Conservation (phyloP, 2,888 invertebrate species). For the Petrolisthes manimaculis region DNA sequence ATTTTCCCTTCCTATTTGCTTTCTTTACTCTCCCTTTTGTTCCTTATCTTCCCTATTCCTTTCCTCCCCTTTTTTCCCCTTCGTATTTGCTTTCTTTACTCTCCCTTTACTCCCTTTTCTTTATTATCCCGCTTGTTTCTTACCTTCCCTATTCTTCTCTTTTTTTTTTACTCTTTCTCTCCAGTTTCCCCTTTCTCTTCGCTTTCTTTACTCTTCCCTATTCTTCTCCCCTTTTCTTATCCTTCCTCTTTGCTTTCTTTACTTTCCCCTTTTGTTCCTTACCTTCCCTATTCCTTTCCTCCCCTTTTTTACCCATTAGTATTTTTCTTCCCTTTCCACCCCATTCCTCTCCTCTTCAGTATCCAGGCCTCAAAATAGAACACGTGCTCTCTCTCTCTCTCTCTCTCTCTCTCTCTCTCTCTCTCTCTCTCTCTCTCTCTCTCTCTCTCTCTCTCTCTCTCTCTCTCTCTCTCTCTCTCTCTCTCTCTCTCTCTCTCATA, state of each 20-base stretch:
- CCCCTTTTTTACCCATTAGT: background rate
- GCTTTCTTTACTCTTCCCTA: background rate
- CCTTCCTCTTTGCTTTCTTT: background rate
- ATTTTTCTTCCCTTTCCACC: background rate
- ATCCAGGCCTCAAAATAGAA: no score
- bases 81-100: background rate
- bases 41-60: background rate
- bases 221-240: background rate
- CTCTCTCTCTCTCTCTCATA: background rate
- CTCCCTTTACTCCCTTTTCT: background rate
- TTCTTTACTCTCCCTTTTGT: background rate
- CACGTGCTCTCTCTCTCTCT: no score
- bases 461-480: background rate
- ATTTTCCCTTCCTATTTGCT: background rate
- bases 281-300: background rate
- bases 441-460: background rate
- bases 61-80: background rate
- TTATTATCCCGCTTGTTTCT: background rate
- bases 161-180: background rate
- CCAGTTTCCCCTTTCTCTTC: background rate
- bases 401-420: background rate
- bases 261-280: background rate
- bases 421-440: background rate
- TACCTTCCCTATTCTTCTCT: background rate
- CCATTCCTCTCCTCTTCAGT: background rate